These are phyloP conservation scores for Luperina testacea DNA, from an alignment of 2,888 invertebrate species.

Conservation along the genomic window DNA sequence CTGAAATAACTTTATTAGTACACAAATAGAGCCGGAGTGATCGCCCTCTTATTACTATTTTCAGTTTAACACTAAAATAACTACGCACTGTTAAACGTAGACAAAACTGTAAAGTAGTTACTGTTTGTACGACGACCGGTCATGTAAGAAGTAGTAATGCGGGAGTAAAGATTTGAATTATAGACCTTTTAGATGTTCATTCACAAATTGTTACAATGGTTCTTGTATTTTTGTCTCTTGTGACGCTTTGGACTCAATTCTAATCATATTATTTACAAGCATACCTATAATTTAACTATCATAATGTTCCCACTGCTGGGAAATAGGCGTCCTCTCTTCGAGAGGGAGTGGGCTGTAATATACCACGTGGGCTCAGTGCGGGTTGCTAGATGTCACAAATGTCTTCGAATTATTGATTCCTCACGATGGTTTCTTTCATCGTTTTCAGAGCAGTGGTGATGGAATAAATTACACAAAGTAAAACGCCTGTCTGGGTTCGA, in stretches of 20 bases:
- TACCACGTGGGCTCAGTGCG: background rate
- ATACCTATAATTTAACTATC: background rate
- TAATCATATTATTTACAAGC: background rate
- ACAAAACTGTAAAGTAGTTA: slow-evolving; percentile 60
- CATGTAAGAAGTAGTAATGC: slow-evolving; percentile 9
- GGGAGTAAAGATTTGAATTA: slow-evolving; percentile 14
- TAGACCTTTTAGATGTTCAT: slow-evolving; percentile 14
- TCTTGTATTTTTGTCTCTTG: background rate
- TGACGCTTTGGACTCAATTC: background rate
- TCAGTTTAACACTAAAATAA: slow-evolving; percentile 80
- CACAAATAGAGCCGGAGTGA: slow-evolving; percentile 85
- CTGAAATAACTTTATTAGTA: slow-evolving; percentile 86
- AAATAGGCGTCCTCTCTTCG: background rate
- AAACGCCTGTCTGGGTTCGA: background rate
- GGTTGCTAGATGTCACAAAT: too few species aligned
- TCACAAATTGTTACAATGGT: slow-evolving; percentile 10
- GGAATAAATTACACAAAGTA: background rate
- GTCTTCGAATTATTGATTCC: too few species aligned
- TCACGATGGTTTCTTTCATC: background rate
- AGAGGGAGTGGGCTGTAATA: background rate
- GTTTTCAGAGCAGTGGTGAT: background rate
- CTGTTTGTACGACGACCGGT: slow-evolving; percentile 13
- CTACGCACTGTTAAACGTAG: slow-evolving; percentile 68
- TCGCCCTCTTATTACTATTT: slow-evolving; percentile 86
- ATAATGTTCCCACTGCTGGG: background rate